phyloP scores from a whole-genome alignment of 2,113 vertebrate genomes.

The Vanacampus margaritifer region DNA sequence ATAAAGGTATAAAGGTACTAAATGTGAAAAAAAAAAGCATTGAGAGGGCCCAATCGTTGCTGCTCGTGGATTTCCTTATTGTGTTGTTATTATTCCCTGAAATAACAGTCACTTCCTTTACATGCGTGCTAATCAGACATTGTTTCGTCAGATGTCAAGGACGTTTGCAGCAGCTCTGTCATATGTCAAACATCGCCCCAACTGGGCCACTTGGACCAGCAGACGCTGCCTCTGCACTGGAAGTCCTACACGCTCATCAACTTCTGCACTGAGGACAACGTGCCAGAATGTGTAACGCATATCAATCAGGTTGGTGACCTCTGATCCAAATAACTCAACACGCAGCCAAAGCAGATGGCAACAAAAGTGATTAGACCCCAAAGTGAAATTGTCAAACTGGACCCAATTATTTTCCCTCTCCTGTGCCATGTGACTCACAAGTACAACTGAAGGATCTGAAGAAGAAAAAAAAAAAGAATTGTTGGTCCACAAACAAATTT shows the following conservation, averaged over 20 bases:
- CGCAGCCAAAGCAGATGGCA: too few relatives aligned
- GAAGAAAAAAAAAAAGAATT: too few relatives aligned
- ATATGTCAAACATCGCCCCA: conserved; percentile 79
- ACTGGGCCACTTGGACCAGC: conserved; percentile 70
- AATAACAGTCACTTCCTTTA: neutral
- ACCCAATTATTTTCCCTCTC: too few relatives aligned
- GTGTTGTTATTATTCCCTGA: neutral
- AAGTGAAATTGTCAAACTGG: too few relatives aligned
- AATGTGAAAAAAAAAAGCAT: too few relatives aligned
- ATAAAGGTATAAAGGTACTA: too few relatives aligned
- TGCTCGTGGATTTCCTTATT: neutral
- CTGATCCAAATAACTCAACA: too few relatives aligned
- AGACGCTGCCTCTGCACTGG: conserved; percentile 74
- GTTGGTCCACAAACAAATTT: too few relatives aligned
- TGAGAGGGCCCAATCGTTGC: neutral
- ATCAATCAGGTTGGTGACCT: conserved; percentile 79
- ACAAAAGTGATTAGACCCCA: too few relatives aligned
- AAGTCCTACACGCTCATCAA: conserved; percentile 72
- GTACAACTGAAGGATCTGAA: too few relatives aligned
- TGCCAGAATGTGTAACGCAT: conserved; percentile 86
- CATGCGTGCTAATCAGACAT: conserved; percentile 6
- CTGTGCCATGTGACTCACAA: too few relatives aligned
- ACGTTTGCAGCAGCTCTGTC: conserved; percentile 64
- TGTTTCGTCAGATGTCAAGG: conserved; percentile 71
- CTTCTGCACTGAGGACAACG: conserved; percentile 91